phyloP scores from a whole-genome alignment of 2,888 invertebrate genomes.

The Ceriagrion tenellum region DNA sequence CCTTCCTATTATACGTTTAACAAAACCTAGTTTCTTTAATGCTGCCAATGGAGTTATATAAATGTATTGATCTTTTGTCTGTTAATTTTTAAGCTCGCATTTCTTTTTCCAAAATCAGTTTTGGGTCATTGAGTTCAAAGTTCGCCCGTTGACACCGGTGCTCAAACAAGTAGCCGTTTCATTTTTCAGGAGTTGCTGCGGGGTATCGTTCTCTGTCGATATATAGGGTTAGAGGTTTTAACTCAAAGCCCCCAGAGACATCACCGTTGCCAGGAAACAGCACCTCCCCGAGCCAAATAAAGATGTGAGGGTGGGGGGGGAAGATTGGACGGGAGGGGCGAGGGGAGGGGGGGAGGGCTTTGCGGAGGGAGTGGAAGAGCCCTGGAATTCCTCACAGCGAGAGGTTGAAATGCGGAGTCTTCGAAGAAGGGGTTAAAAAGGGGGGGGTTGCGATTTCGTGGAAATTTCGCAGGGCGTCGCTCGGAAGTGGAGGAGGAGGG shows the following conservation, averaged over 20 bases:
- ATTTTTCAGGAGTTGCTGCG: neutral
- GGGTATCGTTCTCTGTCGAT: neutral
- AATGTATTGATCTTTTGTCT: too few relatives aligned
- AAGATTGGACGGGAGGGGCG: neutral
- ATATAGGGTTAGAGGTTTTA: neutral
- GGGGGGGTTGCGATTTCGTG: neutral
- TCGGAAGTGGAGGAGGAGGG: neutral
- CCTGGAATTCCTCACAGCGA: slow-evolving; percentile 1
- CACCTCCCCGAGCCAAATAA: neutral
- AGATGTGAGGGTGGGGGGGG: neutral
- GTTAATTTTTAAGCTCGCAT: too few relatives aligned
- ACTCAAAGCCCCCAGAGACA: neutral
- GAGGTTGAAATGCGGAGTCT: neutral
- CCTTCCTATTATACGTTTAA: too few relatives aligned
- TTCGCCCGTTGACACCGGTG: too few relatives aligned
- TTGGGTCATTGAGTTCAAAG: too few relatives aligned
- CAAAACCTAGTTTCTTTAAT: too few relatives aligned
- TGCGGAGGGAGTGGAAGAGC: neutral
- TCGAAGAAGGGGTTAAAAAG: neutral
- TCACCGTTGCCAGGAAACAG: neutral
- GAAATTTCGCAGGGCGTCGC: neutral
- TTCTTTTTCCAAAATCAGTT: too few relatives aligned
- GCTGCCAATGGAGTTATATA: too few relatives aligned
- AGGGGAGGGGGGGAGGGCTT: neutral
- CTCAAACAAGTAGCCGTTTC: neutral